These are phyloP conservation scores for Pampusana beccarii DNA, from an alignment of 2,113 vertebrate genomes.

Conservation along the genomic window DNA sequence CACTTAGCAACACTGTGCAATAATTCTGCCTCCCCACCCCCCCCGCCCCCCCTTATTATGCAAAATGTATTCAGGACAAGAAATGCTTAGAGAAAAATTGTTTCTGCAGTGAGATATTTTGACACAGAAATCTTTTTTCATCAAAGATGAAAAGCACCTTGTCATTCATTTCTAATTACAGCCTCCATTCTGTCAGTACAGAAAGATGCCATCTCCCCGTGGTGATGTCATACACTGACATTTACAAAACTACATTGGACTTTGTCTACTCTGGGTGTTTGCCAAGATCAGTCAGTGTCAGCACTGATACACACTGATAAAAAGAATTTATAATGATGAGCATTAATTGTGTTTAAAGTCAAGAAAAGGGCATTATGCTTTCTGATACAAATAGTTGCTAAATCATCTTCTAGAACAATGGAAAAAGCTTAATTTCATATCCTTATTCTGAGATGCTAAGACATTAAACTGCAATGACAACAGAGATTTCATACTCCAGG, in stretches of 20 bases:
- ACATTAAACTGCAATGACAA: conserved; percentile 39
- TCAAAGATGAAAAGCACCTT: conserved; percentile 71
- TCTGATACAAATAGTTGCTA: conserved; percentile 13
- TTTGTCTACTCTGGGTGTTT: neutral
- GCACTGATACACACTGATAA: neutral
- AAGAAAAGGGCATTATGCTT: neutral
- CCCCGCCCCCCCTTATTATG: conserved; percentile 48
- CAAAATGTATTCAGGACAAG: conserved; percentile 62
- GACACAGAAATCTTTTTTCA: conserved; percentile 66
- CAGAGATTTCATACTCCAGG: conserved; percentile 19
- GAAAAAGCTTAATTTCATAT: neutral
- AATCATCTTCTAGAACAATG: conserved; percentile 20
- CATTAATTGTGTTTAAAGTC: neutral
- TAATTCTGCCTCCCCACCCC: neutral
- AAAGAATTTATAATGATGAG: conserved; percentile 22
- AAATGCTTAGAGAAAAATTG: conserved; percentile 65
- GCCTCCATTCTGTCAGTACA: conserved; percentile 26
- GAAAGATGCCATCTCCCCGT: conserved; percentile 16
- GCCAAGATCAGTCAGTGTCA: conserved; percentile 6
- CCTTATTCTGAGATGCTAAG: neutral
- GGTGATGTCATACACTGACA: conserved; percentile 49
- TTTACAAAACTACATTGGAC: conserved; percentile 21
- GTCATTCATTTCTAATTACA: conserved; percentile 74
- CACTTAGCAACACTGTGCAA: conserved; percentile 64
- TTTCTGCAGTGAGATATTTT: conserved; percentile 71